phyloP scores from a whole-genome alignment of 1,140 invertebrate species.

The Charaxes varanes region DNA sequence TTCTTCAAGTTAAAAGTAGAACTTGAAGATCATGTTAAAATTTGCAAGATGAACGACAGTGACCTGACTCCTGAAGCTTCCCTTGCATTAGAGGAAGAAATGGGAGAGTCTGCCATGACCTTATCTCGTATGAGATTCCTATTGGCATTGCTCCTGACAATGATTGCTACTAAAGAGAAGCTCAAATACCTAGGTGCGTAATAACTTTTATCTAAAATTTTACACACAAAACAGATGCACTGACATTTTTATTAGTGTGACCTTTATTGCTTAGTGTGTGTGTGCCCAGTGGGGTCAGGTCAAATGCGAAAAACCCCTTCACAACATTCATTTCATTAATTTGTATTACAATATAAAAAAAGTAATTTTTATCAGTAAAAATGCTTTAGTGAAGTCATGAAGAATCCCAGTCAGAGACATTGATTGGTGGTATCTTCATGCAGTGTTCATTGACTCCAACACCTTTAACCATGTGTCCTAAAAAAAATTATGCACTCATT shows the following conservation, averaged over 20 bases:
- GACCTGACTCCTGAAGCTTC: slow-evolving; percentile 36
- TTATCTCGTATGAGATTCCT: slow-evolving; percentile 85
- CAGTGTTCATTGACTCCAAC: slow-evolving; percentile 25
- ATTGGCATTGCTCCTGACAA: slow-evolving; percentile 85
- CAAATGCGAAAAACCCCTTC: slow-evolving; percentile 30
- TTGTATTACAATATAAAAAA: slow-evolving; percentile 14
- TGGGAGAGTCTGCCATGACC: slow-evolving; percentile 75
- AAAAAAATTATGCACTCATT: slow-evolving; percentile 40
- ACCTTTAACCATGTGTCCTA: slow-evolving; percentile 26
- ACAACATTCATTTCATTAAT: slow-evolving; percentile 31
- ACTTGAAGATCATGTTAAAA: slow-evolving; percentile 77
- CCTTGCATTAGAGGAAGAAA: slow-evolving; percentile 40
- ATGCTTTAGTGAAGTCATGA: slow-evolving; percentile 19
- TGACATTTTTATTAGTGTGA: slow-evolving; percentile 47
- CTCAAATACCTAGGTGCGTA: slow-evolving; percentile 84
- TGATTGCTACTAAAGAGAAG: slow-evolving; percentile 85
- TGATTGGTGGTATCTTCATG: slow-evolving; percentile 35
- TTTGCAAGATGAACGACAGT: slow-evolving; percentile 53
- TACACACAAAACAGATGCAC: slow-evolving; percentile 42
- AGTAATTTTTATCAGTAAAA: slow-evolving; percentile 8
- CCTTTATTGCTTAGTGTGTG: slow-evolving; percentile 63
- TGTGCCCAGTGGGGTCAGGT: slow-evolving; percentile 51
- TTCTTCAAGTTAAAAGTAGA: slow-evolving; percentile 86
- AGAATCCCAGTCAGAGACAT: slow-evolving; percentile 40
- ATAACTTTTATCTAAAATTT: slow-evolving; percentile 23